A percentile compares a stretch with the other conserved stretches of the same genome.
phyloP scores from a whole-genome alignment of 2,888 invertebrate species.

The Drosophila testacea region DNA sequence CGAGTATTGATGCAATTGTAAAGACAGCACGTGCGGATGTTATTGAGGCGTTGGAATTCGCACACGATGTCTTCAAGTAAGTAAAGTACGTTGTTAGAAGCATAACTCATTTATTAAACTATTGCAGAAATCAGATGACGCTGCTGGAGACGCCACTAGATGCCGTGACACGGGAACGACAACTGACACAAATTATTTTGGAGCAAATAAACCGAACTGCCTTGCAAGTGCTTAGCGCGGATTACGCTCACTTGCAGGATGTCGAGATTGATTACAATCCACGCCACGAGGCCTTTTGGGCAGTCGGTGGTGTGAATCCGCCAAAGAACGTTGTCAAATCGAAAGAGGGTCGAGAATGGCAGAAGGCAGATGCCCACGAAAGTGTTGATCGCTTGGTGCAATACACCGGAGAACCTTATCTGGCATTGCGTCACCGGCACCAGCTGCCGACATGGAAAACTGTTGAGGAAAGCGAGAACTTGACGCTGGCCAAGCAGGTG shows the following conservation, averaged over 20 bases:
- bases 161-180: slow-evolving; percentile 58
- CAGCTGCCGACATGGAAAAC: slow-evolving; percentile 90
- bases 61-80: slow-evolving; percentile 76
- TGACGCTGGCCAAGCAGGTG: slow-evolving; percentile 84
- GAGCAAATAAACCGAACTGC: slow-evolving; percentile 90
- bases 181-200: slow-evolving; percentile 85
- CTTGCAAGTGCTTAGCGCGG: slow-evolving; percentile 87
- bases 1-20: slow-evolving; percentile 53
- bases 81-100: background rate
- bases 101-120: background rate
- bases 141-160: slow-evolving; percentile 31
- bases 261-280: slow-evolving; percentile 91
- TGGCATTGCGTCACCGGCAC: slow-evolving; percentile 89
- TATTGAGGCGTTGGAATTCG: slow-evolving; percentile 78
- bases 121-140: slow-evolving; percentile 42
- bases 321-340: slow-evolving; percentile 85
- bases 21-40: slow-evolving; percentile 69
- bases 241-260: slow-evolving; percentile 87
- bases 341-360: slow-evolving; percentile 84
- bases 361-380: slow-evolving; percentile 86
- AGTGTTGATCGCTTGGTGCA: slow-evolving; percentile 89
- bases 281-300: slow-evolving; percentile 94
- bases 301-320: slow-evolving; percentile 90
- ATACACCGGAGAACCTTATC: slow-evolving; percentile 88
- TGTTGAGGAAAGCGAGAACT: slow-evolving; percentile 86